Evolutionary conservation across 1,140 invertebrate species (phyloP).

Genomic region (Pseudomyrmex concolor): DNA sequence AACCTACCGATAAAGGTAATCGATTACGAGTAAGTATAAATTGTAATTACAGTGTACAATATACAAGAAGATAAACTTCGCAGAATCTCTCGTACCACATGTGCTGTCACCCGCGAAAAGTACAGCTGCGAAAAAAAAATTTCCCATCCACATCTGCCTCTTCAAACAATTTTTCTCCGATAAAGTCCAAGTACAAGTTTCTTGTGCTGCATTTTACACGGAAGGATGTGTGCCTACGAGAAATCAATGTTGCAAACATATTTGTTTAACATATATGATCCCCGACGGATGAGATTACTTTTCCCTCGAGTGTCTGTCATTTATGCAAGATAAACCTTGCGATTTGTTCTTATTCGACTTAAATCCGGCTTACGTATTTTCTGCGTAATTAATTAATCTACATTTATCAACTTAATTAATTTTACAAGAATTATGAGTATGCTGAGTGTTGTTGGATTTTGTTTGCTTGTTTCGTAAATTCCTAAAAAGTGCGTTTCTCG

Average conservation of each 20-base stretch:
- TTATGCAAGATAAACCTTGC: neutral
- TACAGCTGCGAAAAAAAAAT: slow-evolving; percentile 22
- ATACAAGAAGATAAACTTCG: slow-evolving; percentile 78
- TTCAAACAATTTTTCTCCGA: neutral
- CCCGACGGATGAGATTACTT: too few relatives aligned
- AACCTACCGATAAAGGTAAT: slow-evolving; percentile 80
- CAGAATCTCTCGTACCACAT: slow-evolving; percentile 43
- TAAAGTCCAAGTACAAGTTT: neutral
- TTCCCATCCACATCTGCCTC: neutral
- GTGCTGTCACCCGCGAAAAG: slow-evolving; percentile 6
- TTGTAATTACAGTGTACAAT: slow-evolving; percentile 84
- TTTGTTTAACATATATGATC: too few relatives aligned
- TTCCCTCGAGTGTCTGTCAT: neutral
- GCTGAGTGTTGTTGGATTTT: slow-evolving; percentile 59
- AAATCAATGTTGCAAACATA: neutral
- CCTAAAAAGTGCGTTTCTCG: slow-evolving; percentile 52
- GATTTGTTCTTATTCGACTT: neutral
- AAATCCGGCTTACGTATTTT: slow-evolving; percentile 31
- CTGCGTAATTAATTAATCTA: slow-evolving; percentile 67
- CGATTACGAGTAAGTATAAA: slow-evolving; percentile 83
- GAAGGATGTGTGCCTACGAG: slow-evolving; percentile 8
- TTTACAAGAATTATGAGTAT: slow-evolving; percentile 80
- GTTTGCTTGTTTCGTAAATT: slow-evolving; percentile 34
- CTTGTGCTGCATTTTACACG: slow-evolving; percentile 27
- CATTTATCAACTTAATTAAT: slow-evolving; percentile 75